A percentile compares a stretch with the other conserved stretches of the same genome.
Evolutionary conservation across 2,797 vertebrate genomes (phyloP).

Genomic region (Crenichthys baileyi): DNA sequence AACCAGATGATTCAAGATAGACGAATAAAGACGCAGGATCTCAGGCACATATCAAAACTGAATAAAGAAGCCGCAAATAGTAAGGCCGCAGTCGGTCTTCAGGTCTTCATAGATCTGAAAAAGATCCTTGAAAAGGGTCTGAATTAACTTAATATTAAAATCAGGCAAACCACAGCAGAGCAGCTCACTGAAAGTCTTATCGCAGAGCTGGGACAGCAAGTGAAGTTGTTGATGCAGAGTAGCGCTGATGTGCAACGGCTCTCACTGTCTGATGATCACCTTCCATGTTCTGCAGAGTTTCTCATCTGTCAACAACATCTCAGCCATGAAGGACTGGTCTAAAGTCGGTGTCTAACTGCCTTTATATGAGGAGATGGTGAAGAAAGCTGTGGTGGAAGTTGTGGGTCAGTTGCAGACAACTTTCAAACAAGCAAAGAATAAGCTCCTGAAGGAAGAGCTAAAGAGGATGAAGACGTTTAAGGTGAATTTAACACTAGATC

Average conservation of each 20-base stretch:
- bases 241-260: not conserved
- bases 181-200: not conserved
- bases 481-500: not conserved
- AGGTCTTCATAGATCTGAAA: not conserved
- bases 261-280: conserved; percentile 6
- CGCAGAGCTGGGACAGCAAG: not conserved
- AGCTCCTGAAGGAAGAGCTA: not conserved
- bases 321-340: not conserved
- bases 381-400: not conserved
- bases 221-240: not conserved
- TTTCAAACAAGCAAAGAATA: not conserved
- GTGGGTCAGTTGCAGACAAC: not conserved
- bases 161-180: not conserved
- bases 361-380: not conserved
- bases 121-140: not conserved
- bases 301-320: not conserved
- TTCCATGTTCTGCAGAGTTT: conserved; percentile 12
- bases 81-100: not conserved
- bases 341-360: not conserved
- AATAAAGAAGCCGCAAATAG: not conserved
- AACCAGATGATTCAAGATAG: not conserved
- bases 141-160: not conserved
- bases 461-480: not conserved
- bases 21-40: not conserved
- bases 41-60: not conserved